Percentiles rank a stretch among this genome's conserved stretches.
These are phyloP conservation scores for Platyrinchus mystaceus DNA, from an alignment of 2,797 vertebrate species.

Conservation along the genomic window DNA sequence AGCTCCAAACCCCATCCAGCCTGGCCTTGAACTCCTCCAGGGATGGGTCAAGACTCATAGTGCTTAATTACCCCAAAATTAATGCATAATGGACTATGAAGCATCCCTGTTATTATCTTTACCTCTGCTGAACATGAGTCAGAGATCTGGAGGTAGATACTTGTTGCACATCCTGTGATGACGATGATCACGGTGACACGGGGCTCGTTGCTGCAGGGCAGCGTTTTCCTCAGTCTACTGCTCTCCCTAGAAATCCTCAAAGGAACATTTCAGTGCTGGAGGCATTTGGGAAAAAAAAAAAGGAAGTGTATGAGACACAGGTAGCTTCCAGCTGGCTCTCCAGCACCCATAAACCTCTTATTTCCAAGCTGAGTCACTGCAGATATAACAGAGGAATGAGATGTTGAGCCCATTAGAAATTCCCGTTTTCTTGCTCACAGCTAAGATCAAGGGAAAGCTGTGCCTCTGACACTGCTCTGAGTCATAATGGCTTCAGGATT, in stretches of 20 bases:
- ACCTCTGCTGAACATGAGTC: neutral
- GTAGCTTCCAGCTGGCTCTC: conserved; percentile 20
- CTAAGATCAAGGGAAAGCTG: conserved; percentile 5
- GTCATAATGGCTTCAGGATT: conserved; percentile 27
- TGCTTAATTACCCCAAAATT: neutral
- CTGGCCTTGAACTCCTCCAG: neutral
- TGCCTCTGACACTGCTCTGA: conserved; percentile 24
- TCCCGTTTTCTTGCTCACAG: conserved; percentile 32
- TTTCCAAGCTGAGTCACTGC: conserved; percentile 35
- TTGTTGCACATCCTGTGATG: neutral
- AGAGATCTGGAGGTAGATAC: neutral
- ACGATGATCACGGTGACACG: neutral
- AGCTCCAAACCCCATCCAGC: neutral
- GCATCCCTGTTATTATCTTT: neutral
- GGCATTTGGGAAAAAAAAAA: neutral
- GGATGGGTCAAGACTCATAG: neutral
- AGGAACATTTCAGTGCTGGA: neutral
- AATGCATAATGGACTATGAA: neutral
- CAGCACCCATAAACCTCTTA: neutral
- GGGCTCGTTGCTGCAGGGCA: neutral
- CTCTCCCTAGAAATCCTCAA: conserved; percentile 34
- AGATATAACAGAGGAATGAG: conserved; percentile 16
- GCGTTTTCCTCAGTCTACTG: conserved; percentile 5
- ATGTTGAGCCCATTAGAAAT: neutral
- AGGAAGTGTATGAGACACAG: conserved; percentile 41